Base-by-base conservation (phyloP, 2,113 vertebrate genomes). In the Tupaia tana region DNA sequence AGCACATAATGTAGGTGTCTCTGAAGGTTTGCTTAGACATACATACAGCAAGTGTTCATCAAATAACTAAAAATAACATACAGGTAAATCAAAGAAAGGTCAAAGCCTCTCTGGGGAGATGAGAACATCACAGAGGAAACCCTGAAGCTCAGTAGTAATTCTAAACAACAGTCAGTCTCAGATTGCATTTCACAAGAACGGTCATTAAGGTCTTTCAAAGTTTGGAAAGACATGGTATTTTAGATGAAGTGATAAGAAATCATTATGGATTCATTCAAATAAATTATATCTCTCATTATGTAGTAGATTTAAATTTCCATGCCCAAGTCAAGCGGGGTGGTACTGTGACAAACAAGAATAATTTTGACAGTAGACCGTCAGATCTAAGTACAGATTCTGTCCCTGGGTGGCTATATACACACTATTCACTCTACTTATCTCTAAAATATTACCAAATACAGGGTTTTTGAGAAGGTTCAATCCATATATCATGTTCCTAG, bases 1-100 rank as follows among this genome's bases (percentile, higher is more conserved):
- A 93, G 77, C 2, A 43, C 78, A 90, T 95, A 94, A 96, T 77
- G 67, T 7, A 69, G 63, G n/a, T 14, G 69, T 90, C 95, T 56
- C 78, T 73, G 85, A 97, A 22, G 7, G 59, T 75, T 94, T 97
- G 75, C 54, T 96, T 96, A 82, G 64, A 74, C 13, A 89, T 54
- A 70, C 8, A 90, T 52, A 56, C 3, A 67, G 64, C 86, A 95
- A 85, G 43, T n/a, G 7, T n/a, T 70, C 87, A 93, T 95, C 75
- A 95, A 90, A 61, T 93, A 67, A 93, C 95, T 27, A 66, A 98
- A 91, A 96, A 97, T 96, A 90, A 64, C 11, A 58, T 67, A 0
- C 1, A 92, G 43, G 59, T 82, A 97, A 96, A 95, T 86, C 73
- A 96, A 82, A 96, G 59, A 74, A 86, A 93, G 12, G 66, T 43